Evolutionary conservation across 2,888 invertebrate genomes (phyloP), one percentile per base, ranked within the genome.

Genomic region (Chirona hameri): DNA sequence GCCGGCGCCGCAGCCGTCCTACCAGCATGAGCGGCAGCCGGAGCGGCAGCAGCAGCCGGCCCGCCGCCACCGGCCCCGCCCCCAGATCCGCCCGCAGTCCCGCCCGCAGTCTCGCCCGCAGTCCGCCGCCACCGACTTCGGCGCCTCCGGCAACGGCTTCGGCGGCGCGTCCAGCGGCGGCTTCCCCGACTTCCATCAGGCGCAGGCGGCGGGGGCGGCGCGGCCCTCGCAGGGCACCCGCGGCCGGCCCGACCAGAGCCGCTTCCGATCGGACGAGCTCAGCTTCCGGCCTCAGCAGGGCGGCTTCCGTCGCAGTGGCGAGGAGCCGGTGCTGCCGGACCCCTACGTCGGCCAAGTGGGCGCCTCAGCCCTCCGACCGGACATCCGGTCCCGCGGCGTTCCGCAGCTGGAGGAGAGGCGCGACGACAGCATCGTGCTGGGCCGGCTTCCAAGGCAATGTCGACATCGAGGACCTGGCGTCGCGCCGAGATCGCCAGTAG

Each of bases 381-480:
- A 15, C 52, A 80, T 80, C 55, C n/a, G 3, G 27, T 80, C 27
- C 27, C 80, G 55, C 27, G 80, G 80, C 14, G 80, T 52, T 18
- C 80, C 80, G 80, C 80, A 15, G 48, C 80, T 27, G 0, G 27
- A 48, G 14, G 52, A 80, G 29, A 48, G 48, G 29, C n/a, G 21
- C 3, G 52, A 48, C 27, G 55, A 80, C 27, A 15, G 27, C 0
- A 48, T 55, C 27, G 80, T 80, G 2, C 52, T 80, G 3, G 80
- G 80, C 29, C 29, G 80, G 80, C 15, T 80, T 52, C 55, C 80
- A 80, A 29, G 80, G 80, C 27, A n/a, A 80, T 14, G 48, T 80
- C 18, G 80, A 80, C 52, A 80, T 80, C 80, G 52, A 80, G 48
- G 80, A 80, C 18, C 80, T 80, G 80, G 80, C 55, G 55, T 55